Conservation (phyloP, 2,888 invertebrate genomes). For the Philereme transversata region DNA sequence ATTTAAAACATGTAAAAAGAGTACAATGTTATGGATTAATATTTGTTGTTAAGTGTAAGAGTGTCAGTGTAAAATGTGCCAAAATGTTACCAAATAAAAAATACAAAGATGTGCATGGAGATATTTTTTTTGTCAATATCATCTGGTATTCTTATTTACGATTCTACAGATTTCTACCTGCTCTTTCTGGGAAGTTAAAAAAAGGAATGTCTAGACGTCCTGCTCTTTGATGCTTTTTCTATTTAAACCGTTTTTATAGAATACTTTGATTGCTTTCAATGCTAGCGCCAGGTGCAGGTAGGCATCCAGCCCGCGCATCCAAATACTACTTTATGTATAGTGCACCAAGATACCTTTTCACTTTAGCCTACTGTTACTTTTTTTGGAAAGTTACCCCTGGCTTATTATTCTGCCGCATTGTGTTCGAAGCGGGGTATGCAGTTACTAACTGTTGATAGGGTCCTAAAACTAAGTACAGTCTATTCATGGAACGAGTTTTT, state of each 20-base stretch:
- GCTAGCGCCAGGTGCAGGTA: constrained; percentile 78
- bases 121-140: constrained; percentile 31
- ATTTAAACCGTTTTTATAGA: constrained; percentile 72
- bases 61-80: constrained; percentile 23
- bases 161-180: constrained; percentile 68
- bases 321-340: constrained; percentile 65
- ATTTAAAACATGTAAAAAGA: constrained; percentile 1
- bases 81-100: constrained; percentile 34
- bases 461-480: constrained; percentile 32
- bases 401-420: constrained; percentile 37
- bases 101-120: constrained; percentile 23
- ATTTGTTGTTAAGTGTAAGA: constrained; percentile 5
- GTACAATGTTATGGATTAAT: constrained; percentile 26
- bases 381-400: constrained; percentile 46
- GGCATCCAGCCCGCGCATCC: constrained; percentile 50
- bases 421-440: constrained; percentile 33
- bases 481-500: constrained; percentile 34
- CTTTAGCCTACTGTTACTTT: constrained; percentile 47
- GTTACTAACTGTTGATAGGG: constrained; percentile 37
- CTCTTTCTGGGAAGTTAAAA: constrained; percentile 68
- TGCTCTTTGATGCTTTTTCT: constrained; percentile 75
- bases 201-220: constrained; percentile 79
- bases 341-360: constrained; percentile 58
- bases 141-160: constrained; percentile 23
- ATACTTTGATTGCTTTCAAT: constrained; percentile 66